These are phyloP conservation scores for Premnoplex brunnescens DNA, from an alignment of 2,797 vertebrate species.

Conservation along the genomic window DNA sequence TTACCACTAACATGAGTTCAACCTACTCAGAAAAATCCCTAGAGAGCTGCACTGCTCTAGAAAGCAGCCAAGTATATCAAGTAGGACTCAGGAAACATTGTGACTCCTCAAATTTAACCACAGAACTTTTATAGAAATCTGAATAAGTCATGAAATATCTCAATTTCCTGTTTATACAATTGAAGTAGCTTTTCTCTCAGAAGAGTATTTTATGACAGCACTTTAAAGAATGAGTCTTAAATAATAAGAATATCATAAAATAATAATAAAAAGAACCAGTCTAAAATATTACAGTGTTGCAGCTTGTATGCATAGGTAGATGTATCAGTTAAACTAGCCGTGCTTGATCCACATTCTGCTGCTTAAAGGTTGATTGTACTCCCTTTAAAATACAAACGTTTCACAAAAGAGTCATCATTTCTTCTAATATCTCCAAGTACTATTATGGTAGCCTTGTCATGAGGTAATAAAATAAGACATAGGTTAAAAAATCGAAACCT, in stretches of 20 bases:
- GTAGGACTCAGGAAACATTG: not conserved
- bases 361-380: not conserved
- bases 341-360: not conserved
- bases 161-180: not conserved
- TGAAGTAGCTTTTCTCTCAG: not conserved
- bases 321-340: not conserved
- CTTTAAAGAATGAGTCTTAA: not conserved
- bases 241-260: not conserved
- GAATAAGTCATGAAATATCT: not conserved
- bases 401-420: not conserved
- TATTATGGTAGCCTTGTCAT: not conserved
- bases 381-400: not conserved
- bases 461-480: not conserved
- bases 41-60: not conserved
- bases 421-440: not conserved
- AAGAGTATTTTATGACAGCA: not conserved
- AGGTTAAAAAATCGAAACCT: not conserved
- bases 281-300: not conserved
- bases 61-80: not conserved
- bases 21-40: not conserved
- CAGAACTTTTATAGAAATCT: not conserved
- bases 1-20: not conserved
- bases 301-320: not conserved
- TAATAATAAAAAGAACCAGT: not conserved
- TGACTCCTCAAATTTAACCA: not conserved